A percentile compares a stretch with the other conserved stretches of the same genome.
Conservation (phyloP, 2,888 invertebrate genomes). For the Entomobrya proxima region DNA sequence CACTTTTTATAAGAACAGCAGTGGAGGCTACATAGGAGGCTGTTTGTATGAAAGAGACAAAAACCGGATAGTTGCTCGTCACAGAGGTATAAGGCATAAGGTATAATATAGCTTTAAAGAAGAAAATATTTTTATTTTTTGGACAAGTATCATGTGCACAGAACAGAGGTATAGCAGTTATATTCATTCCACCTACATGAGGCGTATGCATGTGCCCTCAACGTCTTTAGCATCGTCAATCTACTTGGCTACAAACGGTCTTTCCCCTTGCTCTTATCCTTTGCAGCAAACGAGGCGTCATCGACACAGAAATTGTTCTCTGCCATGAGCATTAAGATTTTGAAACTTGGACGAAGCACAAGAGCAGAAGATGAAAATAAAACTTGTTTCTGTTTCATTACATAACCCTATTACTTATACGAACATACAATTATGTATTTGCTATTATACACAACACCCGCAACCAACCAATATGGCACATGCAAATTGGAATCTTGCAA, state of each 20-base stretch:
- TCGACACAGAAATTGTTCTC: background rate
- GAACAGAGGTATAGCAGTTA: background rate
- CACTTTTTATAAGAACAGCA: background rate
- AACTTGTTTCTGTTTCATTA: no score
- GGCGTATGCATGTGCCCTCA: conserved; percentile 24
- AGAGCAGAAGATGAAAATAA: no score
- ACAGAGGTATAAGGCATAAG: no score
- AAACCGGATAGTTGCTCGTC: no score
- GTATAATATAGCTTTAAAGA: no score
- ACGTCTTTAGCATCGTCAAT: background rate
- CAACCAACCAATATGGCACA: no score
- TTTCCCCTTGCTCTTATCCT: background rate
- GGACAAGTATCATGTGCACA: background rate
- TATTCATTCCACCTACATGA: conserved; percentile 33
- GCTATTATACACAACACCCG: no score
- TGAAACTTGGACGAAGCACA: no score
- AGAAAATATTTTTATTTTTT: no score
- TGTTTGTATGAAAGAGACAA: background rate
- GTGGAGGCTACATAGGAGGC: background rate
- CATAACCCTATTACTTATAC: no score
- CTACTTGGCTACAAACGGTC: conserved; percentile 8
- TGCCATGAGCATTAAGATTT: conserved; percentile 6
- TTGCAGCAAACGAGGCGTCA: conserved; percentile 1
- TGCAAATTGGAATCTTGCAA: no score
- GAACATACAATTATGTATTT: no score